A percentile compares a stretch with the other conserved stretches of the same genome.
These are phyloP conservation scores for Tenthredo scrophulariae DNA, from an alignment of 2,888 invertebrate species.

Conservation along the genomic window DNA sequence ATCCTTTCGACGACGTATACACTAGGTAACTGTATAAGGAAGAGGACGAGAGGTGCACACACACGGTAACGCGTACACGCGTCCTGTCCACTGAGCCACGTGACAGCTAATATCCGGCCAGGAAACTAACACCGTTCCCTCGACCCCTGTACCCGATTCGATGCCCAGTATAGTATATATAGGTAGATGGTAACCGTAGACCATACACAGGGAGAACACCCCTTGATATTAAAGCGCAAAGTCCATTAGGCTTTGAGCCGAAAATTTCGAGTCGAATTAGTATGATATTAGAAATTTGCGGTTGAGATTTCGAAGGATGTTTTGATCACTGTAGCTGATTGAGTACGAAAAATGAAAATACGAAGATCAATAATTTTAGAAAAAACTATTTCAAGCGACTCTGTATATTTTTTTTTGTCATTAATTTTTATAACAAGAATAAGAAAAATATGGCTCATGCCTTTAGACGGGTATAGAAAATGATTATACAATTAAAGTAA, in stretches of 20 bases:
- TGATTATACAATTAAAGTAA: not conserved
- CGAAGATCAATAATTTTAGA: not conserved
- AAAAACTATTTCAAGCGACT: not conserved
- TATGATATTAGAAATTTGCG: not conserved
- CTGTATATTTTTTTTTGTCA: not conserved
- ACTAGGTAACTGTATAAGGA: not conserved
- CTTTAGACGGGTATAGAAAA: not conserved
- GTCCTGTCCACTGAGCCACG: slow-evolving; percentile 76
- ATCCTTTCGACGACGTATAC: not conserved
- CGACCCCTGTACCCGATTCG: slow-evolving; percentile 49
- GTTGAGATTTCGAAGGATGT: not conserved
- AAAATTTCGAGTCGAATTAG: not conserved
- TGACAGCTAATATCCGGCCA: slow-evolving; percentile 78
- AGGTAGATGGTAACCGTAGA: not conserved
- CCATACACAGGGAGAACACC: not conserved
- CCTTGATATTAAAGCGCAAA: slow-evolving; percentile 70
- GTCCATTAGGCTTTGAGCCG: slow-evolving; percentile 62
- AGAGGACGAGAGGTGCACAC: not conserved
- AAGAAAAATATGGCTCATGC: not conserved
- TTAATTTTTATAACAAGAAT: not conserved
- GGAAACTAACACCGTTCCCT: slow-evolving; percentile 74
- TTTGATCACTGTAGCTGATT: not conserved
- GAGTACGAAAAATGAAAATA: not conserved
- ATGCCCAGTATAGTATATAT: not conserved
- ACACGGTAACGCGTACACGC: slow-evolving; percentile 33